Evolutionary conservation across 2,888 invertebrate genomes (phyloP).

Genomic region (Diarsia mendica): DNA sequence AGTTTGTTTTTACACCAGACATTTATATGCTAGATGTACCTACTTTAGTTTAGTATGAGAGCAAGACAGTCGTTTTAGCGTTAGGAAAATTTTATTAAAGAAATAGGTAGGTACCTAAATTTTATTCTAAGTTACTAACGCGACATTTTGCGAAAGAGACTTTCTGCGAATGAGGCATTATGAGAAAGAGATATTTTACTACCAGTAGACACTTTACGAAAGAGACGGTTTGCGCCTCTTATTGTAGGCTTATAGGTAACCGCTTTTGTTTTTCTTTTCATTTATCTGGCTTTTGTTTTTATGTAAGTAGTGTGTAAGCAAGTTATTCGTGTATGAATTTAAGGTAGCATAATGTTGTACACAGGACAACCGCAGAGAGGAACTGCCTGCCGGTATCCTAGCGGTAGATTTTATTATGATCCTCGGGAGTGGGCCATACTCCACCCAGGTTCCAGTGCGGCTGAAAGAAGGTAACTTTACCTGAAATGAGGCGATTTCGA

Average conservation of each 20-base stretch:
- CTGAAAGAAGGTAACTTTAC: neutral
- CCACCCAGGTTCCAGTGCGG: neutral
- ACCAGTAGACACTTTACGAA: too few species aligned
- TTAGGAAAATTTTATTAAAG: neutral
- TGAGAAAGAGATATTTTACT: too few species aligned
- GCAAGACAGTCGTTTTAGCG: neutral
- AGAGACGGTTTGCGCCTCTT: too few species aligned
- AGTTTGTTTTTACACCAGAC: constrained; percentile 51
- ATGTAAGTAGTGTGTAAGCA: neutral
- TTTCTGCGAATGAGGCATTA: too few species aligned
- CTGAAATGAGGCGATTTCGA: neutral
- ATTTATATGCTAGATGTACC: constrained; percentile 26
- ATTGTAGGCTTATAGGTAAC: neutral
- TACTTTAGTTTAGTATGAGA: constrained; percentile 11
- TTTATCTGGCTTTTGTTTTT: neutral
- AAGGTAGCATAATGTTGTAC: neutral
- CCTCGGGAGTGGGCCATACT: neutral
- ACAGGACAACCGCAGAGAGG: neutral
- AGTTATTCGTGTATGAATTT: neutral
- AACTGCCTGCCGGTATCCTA: neutral
- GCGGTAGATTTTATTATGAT: neutral
- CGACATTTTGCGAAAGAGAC: too few species aligned
- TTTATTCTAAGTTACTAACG: too few species aligned
- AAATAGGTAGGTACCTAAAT: neutral
- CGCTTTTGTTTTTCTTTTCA: neutral